A percentile compares a stretch with the other conserved stretches of the same genome.
phyloP scores from a whole-genome alignment of 2,888 invertebrate genomes.

The Orthosia gothica region DNA sequence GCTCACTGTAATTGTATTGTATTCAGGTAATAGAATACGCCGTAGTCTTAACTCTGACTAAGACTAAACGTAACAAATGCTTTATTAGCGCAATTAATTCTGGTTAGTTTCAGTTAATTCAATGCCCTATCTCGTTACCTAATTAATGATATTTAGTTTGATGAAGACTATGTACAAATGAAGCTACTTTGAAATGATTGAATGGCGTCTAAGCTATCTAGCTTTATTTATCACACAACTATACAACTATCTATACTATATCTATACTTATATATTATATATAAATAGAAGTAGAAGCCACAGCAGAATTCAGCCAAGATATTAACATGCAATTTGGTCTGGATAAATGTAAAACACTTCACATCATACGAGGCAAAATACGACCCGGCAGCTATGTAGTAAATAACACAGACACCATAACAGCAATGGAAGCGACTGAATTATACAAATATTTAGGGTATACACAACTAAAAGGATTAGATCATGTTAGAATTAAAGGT shows the following conservation, averaged over 20 bases:
- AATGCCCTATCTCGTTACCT: conserved; percentile 26
- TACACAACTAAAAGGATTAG: no score
- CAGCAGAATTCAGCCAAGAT: no score
- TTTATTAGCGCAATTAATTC: conserved; percentile 44
- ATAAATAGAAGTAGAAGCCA: no score
- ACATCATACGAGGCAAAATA: no score
- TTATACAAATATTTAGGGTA: no score
- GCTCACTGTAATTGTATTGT: conserved; percentile 46
- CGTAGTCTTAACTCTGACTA: conserved; percentile 23
- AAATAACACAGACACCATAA: no score
- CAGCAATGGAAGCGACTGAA: no score
- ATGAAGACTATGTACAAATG: conserved; percentile 19
- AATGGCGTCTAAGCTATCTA: conserved; percentile 4
- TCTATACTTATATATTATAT: no score
- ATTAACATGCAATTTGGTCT: no score
- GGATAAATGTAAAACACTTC: no score
- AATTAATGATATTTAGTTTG: conserved; percentile 39
- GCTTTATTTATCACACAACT: conserved; percentile 2
- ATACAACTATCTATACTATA: not conserved
- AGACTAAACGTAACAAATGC: conserved; percentile 33
- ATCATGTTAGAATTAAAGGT: no score
- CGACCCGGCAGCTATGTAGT: no score
- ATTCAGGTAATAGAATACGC: conserved; percentile 15
- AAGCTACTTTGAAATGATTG: conserved; percentile 14
- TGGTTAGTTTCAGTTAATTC: conserved; percentile 49